A percentile compares a stretch with the other conserved stretches of the same genome.
phyloP scores from a whole-genome alignment of 1,140 invertebrate species.

The Atta colombica region DNA sequence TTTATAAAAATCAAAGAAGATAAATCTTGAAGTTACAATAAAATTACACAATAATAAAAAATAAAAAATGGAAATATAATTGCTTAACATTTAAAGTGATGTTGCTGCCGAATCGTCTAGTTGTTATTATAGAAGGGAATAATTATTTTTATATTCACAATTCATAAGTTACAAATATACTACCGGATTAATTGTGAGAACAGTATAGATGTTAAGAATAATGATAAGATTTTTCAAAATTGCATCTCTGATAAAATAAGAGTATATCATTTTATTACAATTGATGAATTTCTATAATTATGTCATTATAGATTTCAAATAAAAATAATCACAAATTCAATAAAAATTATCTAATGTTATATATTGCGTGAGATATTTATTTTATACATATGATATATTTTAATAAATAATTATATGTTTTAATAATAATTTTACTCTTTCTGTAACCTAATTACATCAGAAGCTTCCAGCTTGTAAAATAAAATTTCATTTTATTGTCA shows the following conservation, averaged over 20 bases:
- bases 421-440: too few species aligned
- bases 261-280: background rate
- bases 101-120: background rate
- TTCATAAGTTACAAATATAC: constrained; percentile 26
- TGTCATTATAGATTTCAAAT: too few species aligned
- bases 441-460: too few species aligned
- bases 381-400: too few species aligned
- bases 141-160: constrained; percentile 13
- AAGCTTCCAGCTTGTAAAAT: too few species aligned
- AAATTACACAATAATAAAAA: background rate
- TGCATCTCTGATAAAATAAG: background rate
- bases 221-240: background rate
- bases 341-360: too few species aligned
- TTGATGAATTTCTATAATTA: background rate
- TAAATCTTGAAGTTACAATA: background rate
- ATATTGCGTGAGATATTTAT: too few species aligned
- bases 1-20: background rate
- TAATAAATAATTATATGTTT: too few species aligned
- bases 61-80: background rate
- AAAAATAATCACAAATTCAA: too few species aligned
- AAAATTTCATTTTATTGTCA: too few species aligned
- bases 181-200: too few species aligned
- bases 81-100: background rate
- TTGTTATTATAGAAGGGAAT: background rate
- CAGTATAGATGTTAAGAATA: background rate